Base-by-base conservation (phyloP, 1,140 invertebrate species). In the Eciton burchellii region DNA sequence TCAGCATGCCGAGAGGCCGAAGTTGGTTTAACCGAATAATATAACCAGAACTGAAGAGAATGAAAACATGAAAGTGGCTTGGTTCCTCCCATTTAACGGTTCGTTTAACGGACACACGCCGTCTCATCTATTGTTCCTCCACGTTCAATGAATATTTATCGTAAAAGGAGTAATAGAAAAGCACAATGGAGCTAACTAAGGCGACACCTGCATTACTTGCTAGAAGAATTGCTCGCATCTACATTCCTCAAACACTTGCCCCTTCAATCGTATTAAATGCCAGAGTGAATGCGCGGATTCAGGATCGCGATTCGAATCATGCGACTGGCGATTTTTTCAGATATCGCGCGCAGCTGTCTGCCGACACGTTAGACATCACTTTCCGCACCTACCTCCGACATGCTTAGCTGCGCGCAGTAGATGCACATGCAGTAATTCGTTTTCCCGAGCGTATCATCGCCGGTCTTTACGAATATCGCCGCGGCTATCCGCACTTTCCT, bases 281-380 rank as follows among this genome's bases (percentile, higher is more conserved):
- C 72, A n/a, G n/a, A n/a, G 72, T 74, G 72, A 63, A n/a, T n/a
- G 41, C 57, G 43, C 43, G 35, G 11, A 43, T 68, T n/a, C 45
- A 52, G 45, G 5, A 24, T 77, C 49, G 74, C 74, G 74, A 77
- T 56, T 56, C 59, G 35, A 35, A 35, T 35, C 35, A 35, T 6
- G 35, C 35, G 35, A 35, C 35, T 47, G 47, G 49, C 49, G 47
- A 43, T 77, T 77, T 77, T 77, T 77, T 62, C 49, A 57, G 41
- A 35, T 57, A 56, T 68, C 49, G 62, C 74, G 62, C 47, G 8
- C 43, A n/a, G 3, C 35, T 35, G n/a, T 66, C 29, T 45, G 73
- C 16, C 49, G 35, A 41, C 35, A 43, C 56, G 77, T 83, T 73
- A 73, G 81, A 66, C 85, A 59, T 87, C 60, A 79, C 60, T 86